Evolutionary conservation across 2,797 vertebrate species (phyloP), one percentile per base, ranked within the genome.

Genomic region (Hippopotamyrus pictus): DNA sequence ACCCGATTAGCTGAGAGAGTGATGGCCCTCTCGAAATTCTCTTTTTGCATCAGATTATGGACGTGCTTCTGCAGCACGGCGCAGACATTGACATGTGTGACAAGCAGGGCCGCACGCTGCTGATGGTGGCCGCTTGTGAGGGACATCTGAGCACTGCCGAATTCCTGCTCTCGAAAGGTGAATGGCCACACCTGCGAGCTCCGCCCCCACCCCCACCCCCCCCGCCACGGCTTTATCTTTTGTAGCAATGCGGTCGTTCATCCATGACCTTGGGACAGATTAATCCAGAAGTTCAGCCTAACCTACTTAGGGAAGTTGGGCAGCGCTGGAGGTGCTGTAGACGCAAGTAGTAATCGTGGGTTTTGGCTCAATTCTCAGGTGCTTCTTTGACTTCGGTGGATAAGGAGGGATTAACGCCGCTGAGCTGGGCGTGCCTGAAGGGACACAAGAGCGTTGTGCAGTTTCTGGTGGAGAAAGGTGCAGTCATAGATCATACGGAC

Each of bases 371-470:
- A 90, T 88, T 91, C 22, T 41, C 93, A 99, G 99, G 97, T 91
- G 98, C 99, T 5, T 93, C 95, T 86, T 93, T 99, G 94, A 96
- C 96, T 7, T 97, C 97, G 3, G 93, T 99, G 95, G 99, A 99
- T 95, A 99, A 98, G 94, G 99, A 99, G 93, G 99, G 99, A 8
- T 94, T 99, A 93, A 98, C 97, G 0, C 97, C 98, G 0, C 93
- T 99, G 92, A 99, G 98, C 94, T 99, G 99, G 99, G 98, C 99
- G 0, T 99, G 99, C 95, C 95, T 99, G 48, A 99, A 99, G 94
- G 98, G 99, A 93, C 98, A 99, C 90, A 97, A 96, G 95, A 96
- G 96, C 0, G 97, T 98, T 37, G 99, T 99, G 91, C 98, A 96
- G 93, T 97, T 97, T 93, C 94, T 99, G 92, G 97, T 98, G 88